Evolutionary conservation across 2,888 invertebrate genomes (phyloP).

Genomic region (Polydesmus complanatus): DNA sequence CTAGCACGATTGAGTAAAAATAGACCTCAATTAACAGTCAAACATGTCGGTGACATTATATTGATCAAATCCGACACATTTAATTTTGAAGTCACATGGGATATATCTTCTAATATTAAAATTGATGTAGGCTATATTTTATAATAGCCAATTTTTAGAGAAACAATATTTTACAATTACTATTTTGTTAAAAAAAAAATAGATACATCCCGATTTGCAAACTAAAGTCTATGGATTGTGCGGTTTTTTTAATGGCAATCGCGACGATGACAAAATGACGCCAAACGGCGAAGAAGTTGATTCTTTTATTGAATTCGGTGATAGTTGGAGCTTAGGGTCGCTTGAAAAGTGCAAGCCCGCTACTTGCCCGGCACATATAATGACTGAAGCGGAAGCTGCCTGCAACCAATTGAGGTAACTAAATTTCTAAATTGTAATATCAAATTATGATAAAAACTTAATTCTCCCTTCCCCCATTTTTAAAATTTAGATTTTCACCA

Average conservation of each 20-base stretch:
- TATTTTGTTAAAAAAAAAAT: slow-evolving; percentile 4
- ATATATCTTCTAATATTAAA: slow-evolving; percentile 48
- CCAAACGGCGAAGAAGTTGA: slow-evolving; percentile 50
- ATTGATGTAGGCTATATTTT: slow-evolving; percentile 45
- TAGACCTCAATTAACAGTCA: slow-evolving; percentile 36
- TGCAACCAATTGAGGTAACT: slow-evolving; percentile 54
- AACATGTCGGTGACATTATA: slow-evolving; percentile 48
- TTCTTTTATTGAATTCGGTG: slow-evolving; percentile 56
- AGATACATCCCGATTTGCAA: slow-evolving; percentile 44
- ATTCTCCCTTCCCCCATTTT: background rate
- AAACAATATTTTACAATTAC: background rate
- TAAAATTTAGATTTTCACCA: slow-evolving; percentile 46
- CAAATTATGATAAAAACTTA: background rate
- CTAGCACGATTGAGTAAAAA: slow-evolving; percentile 22
- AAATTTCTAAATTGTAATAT: background rate
- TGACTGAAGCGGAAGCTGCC: slow-evolving; percentile 49
- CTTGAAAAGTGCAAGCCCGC: slow-evolving; percentile 38
- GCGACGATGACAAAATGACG: slow-evolving; percentile 51
- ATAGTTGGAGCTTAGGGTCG: slow-evolving; percentile 45
- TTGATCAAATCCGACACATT: slow-evolving; percentile 52
- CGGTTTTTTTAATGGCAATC: slow-evolving; percentile 54
- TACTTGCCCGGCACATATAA: slow-evolving; percentile 45
- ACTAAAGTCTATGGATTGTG: slow-evolving; percentile 62
- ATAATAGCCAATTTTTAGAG: background rate
- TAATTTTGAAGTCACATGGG: slow-evolving; percentile 60